Base-by-base conservation (phyloP, 2,888 invertebrate genomes). In the Prenolepis imparis region DNA sequence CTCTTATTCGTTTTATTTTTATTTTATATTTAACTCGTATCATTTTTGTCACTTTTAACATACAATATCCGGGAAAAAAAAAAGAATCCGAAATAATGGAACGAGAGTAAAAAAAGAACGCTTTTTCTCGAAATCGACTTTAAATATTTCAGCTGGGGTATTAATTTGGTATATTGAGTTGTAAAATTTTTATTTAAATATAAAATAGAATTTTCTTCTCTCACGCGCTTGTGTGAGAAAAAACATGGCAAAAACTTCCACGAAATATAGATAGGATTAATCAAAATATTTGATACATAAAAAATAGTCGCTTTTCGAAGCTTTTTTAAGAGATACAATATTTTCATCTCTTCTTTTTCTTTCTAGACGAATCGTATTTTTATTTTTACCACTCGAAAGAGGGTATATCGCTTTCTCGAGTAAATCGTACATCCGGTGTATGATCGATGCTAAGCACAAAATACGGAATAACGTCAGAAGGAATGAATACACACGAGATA, bases 401-500 rank as follows among this genome's bases (percentile, higher is more conserved):
- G 21, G 32, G 5, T 36, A 48, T 24, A 8, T 21, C 3, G 63
- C 48, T 64, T 61, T 32, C 74, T 32, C 74, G 41, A 15, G 28
- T 21, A 28, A 74, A 44, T 73, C 21, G 63, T 8, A n/a, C n/a
- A 63, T 48, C 32, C 36, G 63, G 63, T 5, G 6, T 6, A 18
- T 18, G 74, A 75, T 63, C 48, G 63, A 64, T 75, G 36, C 18
- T n/a, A 28, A 9, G 11, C 21, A 36, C 39, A 8, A 41, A 36
- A 75, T 64, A 64, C 32, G 63, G 74, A 75, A 75, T 75, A 75
- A 75, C 11, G 39, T 66, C 66, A 15, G 55, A 28, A 55, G 52
- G 66, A 39, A 59, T 44, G 41, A 68, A 78, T 32, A 59, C 78
- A 59, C 36, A 36, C 28, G 28, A 57, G 57, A 57, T 11, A 36